phyloP scores from a whole-genome alignment of 2,888 invertebrate species.

The Orchesella flavescens region DNA sequence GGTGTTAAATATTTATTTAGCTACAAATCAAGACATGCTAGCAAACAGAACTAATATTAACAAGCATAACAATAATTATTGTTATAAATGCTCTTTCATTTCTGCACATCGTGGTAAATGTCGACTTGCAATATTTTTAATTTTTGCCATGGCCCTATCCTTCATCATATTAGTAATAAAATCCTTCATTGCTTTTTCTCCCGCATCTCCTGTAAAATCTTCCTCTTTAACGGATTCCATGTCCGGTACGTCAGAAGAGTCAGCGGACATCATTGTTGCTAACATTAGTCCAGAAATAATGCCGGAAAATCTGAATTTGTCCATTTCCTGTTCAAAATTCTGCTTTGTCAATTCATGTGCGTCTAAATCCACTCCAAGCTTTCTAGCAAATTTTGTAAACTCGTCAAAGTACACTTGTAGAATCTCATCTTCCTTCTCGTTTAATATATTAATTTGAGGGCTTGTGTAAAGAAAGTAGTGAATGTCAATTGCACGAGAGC shows the following conservation, averaged over 20 bases:
- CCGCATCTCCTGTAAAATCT: conserved; percentile 32
- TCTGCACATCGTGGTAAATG: conserved; percentile 40
- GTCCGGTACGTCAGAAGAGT: conserved; percentile 65
- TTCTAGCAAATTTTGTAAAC: conserved; percentile 58
- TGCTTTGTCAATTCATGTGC: conserved; percentile 58
- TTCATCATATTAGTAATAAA: conserved; percentile 36
- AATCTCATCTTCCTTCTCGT: conserved; percentile 63
- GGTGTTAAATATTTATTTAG: too few species aligned
- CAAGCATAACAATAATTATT: not conserved
- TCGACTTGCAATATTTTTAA: conserved; percentile 18
- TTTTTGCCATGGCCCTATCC: conserved; percentile 21
- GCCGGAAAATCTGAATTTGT: conserved; percentile 61
- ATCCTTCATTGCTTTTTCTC: conserved; percentile 12
- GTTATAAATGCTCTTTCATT: conserved; percentile 18
- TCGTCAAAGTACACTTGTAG: conserved; percentile 66
- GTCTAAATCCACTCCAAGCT: conserved; percentile 56
- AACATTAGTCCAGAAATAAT: conserved; percentile 64
- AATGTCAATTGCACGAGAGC: conserved; percentile 66
- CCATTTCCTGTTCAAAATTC: conserved; percentile 62
- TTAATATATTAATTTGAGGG: conserved; percentile 41
- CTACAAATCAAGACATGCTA: too few species aligned
- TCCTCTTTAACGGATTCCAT: conserved; percentile 64
- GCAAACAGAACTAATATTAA: too few species aligned
- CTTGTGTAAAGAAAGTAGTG: conserved; percentile 70
- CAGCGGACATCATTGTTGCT: conserved; percentile 58